Base-by-base conservation (phyloP, 2,113 vertebrate genomes). In the Xenus cinereus region DNA sequence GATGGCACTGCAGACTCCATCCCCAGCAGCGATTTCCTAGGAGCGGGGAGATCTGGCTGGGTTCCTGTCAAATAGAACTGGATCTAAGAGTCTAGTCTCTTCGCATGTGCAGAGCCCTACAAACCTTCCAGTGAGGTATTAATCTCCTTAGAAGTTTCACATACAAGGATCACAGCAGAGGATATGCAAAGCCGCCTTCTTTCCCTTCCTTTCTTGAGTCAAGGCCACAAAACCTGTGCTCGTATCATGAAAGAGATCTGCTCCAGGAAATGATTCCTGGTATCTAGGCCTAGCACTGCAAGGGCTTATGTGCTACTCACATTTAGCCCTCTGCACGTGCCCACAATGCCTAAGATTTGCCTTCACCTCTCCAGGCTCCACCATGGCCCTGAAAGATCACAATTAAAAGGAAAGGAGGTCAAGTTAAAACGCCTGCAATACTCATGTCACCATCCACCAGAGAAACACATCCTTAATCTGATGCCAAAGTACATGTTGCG, bases 201-300 rank as follows among this genome's bases (percentile, higher is more conserved):
- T 74, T 66, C 69, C 90, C 92, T 60, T 35, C 72, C n/a, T 68
- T 82, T 92, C 64, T 56, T 43, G 33, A 92, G 64, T 54, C 75
- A 88, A 76, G 26, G 26, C 69, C 81, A 74, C 69, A 87, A 89
- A 91, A 87, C 27, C 73, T 72, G 57, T 21, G 23, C 43, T 78
- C 0, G 0, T 76, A 60, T 45, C 86, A 71, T 22, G n/a, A 89
- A 78, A 91, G 62, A 75, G 46, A 59, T 46, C 56, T 89, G 54
- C 69, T 84, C 41, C 56, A 60, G 76, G 54, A 54, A 90, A 89
- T 9, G 69, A 72, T 15, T 87, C 37, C 76, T 60, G 75, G 71
- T 45, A 83, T 32, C 56, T 23, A 81, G 53, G 56, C 51, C 35
- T 64, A 89, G 89, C 64, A 81, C 32, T 15, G 51, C 60, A 67